These are phyloP conservation scores for Loxodonta africana DNA, from an alignment of 2,113 vertebrate genomes.

Conservation along the genomic window DNA sequence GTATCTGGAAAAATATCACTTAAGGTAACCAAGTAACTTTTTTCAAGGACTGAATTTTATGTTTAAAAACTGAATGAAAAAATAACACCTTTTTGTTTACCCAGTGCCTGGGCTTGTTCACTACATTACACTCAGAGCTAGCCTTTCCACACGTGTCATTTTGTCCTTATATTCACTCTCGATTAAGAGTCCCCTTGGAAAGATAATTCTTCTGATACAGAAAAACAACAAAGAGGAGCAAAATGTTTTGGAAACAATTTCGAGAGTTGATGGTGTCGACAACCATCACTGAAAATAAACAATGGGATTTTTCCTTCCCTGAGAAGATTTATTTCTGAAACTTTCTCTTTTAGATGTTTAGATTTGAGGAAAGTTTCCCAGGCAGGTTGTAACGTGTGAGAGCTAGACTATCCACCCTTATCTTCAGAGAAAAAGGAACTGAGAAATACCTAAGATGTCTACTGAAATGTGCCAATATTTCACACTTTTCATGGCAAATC, in stretches of 20 bases:
- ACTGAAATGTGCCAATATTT: background rate
- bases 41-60: constrained; percentile 10
- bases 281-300: constrained; percentile 34
- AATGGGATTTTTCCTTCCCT: constrained; percentile 13
- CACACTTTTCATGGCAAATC: background rate
- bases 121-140: background rate
- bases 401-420: background rate
- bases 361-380: constrained; percentile 1
- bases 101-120: background rate
- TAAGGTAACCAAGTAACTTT: background rate
- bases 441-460: background rate
- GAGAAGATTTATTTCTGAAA: constrained; percentile 13
- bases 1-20: background rate
- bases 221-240: background rate
- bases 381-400: background rate
- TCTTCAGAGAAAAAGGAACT: constrained; percentile 11
- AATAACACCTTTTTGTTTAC: background rate
- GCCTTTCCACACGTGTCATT: background rate
- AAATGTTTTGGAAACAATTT: constrained; percentile 44
- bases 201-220: constrained; percentile 4
- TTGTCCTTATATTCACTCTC: background rate
- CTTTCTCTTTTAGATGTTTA: background rate
- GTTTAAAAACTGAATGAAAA: background rate
- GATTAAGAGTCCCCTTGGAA: constrained; percentile 17
- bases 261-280: constrained; percentile 23